These are phyloP conservation scores for Drosophila burlai DNA, from an alignment of 1,140 invertebrate species.

Conservation along the genomic window DNA sequence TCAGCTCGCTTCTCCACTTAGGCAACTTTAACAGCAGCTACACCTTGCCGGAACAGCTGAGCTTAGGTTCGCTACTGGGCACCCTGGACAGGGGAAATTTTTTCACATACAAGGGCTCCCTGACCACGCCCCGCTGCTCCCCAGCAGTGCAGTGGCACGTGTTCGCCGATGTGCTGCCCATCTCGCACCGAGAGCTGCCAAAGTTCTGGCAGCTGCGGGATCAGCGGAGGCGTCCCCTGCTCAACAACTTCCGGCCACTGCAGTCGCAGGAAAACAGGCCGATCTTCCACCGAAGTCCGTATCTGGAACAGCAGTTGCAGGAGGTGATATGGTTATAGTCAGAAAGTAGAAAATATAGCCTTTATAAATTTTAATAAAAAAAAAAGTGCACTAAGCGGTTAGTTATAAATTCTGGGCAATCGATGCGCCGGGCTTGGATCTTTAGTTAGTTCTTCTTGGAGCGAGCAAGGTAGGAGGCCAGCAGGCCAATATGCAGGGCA, in stretches of 20 bases:
- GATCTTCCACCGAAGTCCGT: slow-evolving; percentile 86
- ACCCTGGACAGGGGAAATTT: slow-evolving; percentile 87
- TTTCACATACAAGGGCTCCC: slow-evolving; percentile 94
- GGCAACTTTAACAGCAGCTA: slow-evolving; percentile 72
- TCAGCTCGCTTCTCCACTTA: slow-evolving; percentile 57
- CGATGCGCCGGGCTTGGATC: not conserved
- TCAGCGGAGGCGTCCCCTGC: slow-evolving; percentile 85
- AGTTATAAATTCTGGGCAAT: not conserved
- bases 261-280: slow-evolving; percentile 87
- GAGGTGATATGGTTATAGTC: slow-evolving; percentile 53
- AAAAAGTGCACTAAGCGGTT: not conserved
- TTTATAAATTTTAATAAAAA: slow-evolving; percentile 8
- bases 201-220: slow-evolving; percentile 88
- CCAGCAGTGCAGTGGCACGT: slow-evolving; percentile 96
- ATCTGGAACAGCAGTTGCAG: slow-evolving; percentile 13
- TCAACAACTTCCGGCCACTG: slow-evolving; percentile 87
- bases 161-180: slow-evolving; percentile 90
- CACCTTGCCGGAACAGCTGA: slow-evolving; percentile 47
- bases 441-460: slow-evolving; percentile 8
- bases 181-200: slow-evolving; percentile 85
- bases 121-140: slow-evolving; percentile 96
- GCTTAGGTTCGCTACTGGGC: slow-evolving; percentile 70
- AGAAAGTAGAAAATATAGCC: not conserved
- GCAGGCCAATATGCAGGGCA: slow-evolving; percentile 57
- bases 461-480: slow-evolving; percentile 48